Conservation (phyloP, 2,113 vertebrate species). For the Mus pahari region DNA sequence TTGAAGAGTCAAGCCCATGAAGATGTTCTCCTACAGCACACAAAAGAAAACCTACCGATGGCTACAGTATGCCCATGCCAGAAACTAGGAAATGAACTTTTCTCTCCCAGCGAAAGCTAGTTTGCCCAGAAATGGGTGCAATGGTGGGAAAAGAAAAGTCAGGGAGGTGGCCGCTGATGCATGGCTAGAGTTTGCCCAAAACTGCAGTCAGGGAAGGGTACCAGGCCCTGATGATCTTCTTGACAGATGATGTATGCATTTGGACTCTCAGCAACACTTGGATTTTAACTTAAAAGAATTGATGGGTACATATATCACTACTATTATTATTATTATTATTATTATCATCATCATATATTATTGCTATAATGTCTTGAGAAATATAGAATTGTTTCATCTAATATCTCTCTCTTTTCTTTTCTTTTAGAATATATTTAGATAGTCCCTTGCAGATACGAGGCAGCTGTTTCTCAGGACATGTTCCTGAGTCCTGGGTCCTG, state of each 20-base stretch:
- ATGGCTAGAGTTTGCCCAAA: conserved; percentile 62
- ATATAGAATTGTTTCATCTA: conserved; percentile 43
- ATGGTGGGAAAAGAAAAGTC: conserved; percentile 75
- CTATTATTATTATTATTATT: not conserved
- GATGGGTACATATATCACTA: not conserved
- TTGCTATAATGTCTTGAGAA: not conserved
- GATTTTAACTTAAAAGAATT: conserved; percentile 54
- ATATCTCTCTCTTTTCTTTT: not conserved
- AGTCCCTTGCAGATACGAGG: not conserved
- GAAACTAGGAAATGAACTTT: conserved; percentile 80
- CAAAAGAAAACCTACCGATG: conserved; percentile 81
- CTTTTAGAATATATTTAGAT: conserved; percentile 19
- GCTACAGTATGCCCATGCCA: conserved; percentile 78
- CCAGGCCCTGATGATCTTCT: conserved; percentile 31
- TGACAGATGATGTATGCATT: not conserved
- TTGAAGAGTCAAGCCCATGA: conserved; percentile 79
- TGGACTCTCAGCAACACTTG: not conserved
- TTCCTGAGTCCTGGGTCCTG: not conserved
- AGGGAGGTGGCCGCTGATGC: conserved; percentile 48
- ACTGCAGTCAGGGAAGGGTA: not conserved
- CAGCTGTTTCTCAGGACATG: not conserved
- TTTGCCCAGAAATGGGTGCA: conserved; percentile 80
- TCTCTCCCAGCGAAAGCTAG: conserved; percentile 79
- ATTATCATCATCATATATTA: not conserved
- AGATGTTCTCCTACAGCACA: conserved; percentile 74